Conservation (phyloP, 2,113 vertebrate species). For the Osmerus eperlanus region DNA sequence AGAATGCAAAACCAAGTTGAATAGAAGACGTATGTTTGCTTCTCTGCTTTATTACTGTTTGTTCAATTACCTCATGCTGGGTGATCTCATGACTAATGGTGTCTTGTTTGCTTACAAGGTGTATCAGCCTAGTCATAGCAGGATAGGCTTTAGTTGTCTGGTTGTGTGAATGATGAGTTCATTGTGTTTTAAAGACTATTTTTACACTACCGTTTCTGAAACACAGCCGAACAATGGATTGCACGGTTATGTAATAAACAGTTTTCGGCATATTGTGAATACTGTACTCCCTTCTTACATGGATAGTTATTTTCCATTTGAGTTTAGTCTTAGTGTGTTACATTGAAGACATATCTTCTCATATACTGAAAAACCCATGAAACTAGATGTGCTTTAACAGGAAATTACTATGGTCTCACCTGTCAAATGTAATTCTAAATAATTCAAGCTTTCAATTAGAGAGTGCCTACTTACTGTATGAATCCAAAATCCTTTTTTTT, state of each 20-base stretch:
- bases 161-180: neutral
- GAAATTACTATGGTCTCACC: slow-evolving; percentile 53
- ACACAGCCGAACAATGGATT: neutral
- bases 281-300: no score
- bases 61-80: slow-evolving; percentile 44
- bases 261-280: no score
- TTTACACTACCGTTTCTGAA: no score
- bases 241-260: neutral
- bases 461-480: slow-evolving; percentile 48
- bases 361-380: slow-evolving; percentile 30
- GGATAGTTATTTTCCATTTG: no score
- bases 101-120: slow-evolving; percentile 44
- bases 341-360: neutral
- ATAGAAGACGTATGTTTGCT: slow-evolving; percentile 20
- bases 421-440: slow-evolving; percentile 49
- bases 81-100: slow-evolving; percentile 39
- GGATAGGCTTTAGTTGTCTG: slow-evolving; percentile 8
- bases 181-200: neutral
- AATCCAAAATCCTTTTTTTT: slow-evolving; percentile 11
- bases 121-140: slow-evolving; percentile 1
- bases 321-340: neutral
- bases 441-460: slow-evolving; percentile 62
- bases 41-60: slow-evolving; percentile 35
- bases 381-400: slow-evolving; percentile 46
- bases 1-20: no score